These are phyloP conservation scores for Glyphotaelius pellucidus DNA, from an alignment of 2,888 invertebrate genomes.

Conservation along the genomic window DNA sequence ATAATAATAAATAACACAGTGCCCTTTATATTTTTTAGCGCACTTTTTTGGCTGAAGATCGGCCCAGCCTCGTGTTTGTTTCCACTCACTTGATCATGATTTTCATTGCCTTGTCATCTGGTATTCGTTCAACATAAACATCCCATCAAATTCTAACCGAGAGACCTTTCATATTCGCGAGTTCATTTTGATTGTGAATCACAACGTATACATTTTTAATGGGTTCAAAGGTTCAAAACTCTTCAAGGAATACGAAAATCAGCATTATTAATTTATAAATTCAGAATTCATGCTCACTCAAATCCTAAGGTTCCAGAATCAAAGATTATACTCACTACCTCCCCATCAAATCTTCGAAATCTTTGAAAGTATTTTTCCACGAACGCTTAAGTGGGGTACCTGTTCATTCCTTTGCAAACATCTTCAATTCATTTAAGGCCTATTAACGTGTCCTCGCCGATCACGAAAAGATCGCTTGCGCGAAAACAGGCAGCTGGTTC, in stretches of 20 bases:
- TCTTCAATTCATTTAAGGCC: slow-evolving; percentile 3
- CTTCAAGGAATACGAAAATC: not conserved
- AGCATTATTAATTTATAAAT: not conserved
- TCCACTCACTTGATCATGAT: not conserved
- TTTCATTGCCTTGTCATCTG: too few relatives aligned
- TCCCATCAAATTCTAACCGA: not conserved
- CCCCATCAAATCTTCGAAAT: not conserved
- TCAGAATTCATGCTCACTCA: not conserved
- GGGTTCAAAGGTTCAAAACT: not conserved
- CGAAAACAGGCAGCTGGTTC: slow-evolving; percentile 40
- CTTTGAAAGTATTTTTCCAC: not conserved
- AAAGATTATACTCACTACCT: not conserved
- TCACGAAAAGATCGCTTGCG: slow-evolving; percentile 49
- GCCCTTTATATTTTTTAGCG: too few relatives aligned
- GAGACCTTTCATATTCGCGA: not conserved
- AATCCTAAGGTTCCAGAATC: not conserved
- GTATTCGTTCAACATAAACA: not conserved
- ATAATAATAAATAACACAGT: too few relatives aligned
- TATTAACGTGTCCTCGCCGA: slow-evolving; percentile 23
- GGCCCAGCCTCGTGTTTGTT: not conserved
- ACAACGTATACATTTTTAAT: too few relatives aligned
- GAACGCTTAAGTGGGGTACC: not conserved
- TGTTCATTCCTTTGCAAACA: not conserved
- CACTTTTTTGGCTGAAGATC: too few relatives aligned
- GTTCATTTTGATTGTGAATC: not conserved